phyloP scores from a whole-genome alignment of 1,140 invertebrate genomes.

The Phenacoccus solenopsis region DNA sequence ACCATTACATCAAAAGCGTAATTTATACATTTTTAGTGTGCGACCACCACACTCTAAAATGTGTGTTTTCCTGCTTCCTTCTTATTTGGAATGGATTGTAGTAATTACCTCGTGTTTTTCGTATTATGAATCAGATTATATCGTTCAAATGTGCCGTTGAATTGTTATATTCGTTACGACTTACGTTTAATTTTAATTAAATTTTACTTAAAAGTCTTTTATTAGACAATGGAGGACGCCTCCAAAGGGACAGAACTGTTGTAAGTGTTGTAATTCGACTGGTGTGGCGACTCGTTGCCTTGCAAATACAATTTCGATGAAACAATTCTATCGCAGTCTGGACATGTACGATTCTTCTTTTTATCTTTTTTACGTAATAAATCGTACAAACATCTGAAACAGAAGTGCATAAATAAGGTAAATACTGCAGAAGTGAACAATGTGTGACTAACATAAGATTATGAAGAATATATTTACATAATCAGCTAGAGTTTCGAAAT shows the following conservation, averaged over 20 bases:
- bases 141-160: not conserved
- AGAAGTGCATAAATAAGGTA: not conserved
- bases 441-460: not conserved
- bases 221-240: not conserved
- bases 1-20: too few species aligned
- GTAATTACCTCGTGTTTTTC: not conserved
- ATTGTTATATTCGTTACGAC: not conserved
- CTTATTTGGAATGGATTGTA: too few species aligned
- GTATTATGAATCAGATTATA: not conserved
- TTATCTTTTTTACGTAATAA: conserved; percentile 49
- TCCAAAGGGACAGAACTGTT: not conserved
- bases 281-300: conserved; percentile 28
- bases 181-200: not conserved
- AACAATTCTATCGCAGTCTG: conserved; percentile 48
- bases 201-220: not conserved
- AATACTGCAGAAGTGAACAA: not conserved
- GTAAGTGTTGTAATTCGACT: not conserved
- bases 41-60: too few species aligned
- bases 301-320: conserved; percentile 38
- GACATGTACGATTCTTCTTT: conserved; percentile 43
- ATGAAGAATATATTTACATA: not conserved
- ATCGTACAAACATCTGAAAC: conserved; percentile 51
- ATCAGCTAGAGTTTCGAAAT: not conserved
- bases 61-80: too few species aligned
- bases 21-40: too few species aligned